Evolutionary conservation across 2,113 vertebrate species (phyloP).

Genomic region (Prunella fulvescens): DNA sequence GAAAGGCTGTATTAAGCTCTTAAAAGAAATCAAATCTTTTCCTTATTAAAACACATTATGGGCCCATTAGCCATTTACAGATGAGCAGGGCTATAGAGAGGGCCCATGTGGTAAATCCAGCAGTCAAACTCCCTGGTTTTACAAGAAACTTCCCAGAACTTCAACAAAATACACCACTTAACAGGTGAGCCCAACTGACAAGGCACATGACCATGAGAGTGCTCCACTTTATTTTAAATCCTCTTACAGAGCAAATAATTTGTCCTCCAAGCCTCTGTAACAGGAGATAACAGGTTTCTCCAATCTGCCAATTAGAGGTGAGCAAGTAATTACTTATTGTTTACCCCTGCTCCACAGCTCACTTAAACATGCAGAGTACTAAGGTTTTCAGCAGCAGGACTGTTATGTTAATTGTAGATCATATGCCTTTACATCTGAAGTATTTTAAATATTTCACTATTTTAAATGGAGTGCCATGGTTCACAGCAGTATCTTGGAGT

Average conservation of each 20-base stretch:
- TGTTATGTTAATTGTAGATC: background rate
- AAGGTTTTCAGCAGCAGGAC: background rate
- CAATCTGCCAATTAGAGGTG: background rate
- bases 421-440: background rate
- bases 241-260: background rate
- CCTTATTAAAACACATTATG: background rate
- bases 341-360: background rate
- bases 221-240: background rate
- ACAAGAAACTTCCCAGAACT: background rate
- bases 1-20: background rate
- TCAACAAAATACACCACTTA: background rate
- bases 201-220: accelerated
- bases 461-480: background rate
- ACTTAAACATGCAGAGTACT: background rate
- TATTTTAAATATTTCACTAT: background rate
- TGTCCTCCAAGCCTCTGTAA: background rate
- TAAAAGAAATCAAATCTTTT: background rate
- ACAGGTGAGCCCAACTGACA: background rate
- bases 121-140: background rate
- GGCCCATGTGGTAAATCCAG: background rate
- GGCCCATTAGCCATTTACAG: background rate
- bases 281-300: background rate
- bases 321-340: background rate
- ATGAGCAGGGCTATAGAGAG: background rate
- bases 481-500: background rate